Evolutionary conservation across 2,113 vertebrate genomes (phyloP), one percentile per base, ranked within the genome.

Genomic region (Tachycineta bicolor): DNA sequence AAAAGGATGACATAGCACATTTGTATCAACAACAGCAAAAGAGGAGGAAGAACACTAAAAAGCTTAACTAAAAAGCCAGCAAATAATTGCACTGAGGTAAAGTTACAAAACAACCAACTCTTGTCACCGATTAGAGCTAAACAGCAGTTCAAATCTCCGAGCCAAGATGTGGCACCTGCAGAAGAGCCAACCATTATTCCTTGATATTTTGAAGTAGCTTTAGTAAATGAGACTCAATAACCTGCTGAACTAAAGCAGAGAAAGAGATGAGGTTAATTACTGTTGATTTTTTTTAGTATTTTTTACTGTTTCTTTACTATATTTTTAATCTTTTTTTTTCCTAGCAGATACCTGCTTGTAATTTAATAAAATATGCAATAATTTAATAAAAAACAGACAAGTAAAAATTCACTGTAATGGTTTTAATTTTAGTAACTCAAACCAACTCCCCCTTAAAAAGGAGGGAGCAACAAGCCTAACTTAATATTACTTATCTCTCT

Each of bases 151-250:
- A n/a, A 46, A 79, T 89, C 75, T 80, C 87, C 49, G 91, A 73
- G 77, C 49, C 67, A 69, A 69, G 7, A 75, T 59, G 24, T 50
- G 31, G 69, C 53, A 79, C 24, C 39, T 2, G 11, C 67, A 76
- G 14, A 69, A 62, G 39, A 53, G 12, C 15, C 71, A 53, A 34
- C 21, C 68, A 25, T 98, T 98, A 99, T 84, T 99, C 99, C 97
- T 99, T 98, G 97, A 99, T 99, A 75, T 98, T 99, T 90, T 99
- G 99, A 94, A 99, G 98, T 46, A 99, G 97, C 96, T 98, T 98
- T 93, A 99, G 92, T 88, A 99, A 97, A 93, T 99, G 99, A 37
- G 98, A 98, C 89, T 99, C 99, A 95, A 99, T 99, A 92, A 99
- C 99, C 98, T 99, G 99, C 98, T 99, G 99, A 97, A 99, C 99